Evolutionary conservation across 2,797 vertebrate species (phyloP).

Genomic region (Thunnus albacares): DNA sequence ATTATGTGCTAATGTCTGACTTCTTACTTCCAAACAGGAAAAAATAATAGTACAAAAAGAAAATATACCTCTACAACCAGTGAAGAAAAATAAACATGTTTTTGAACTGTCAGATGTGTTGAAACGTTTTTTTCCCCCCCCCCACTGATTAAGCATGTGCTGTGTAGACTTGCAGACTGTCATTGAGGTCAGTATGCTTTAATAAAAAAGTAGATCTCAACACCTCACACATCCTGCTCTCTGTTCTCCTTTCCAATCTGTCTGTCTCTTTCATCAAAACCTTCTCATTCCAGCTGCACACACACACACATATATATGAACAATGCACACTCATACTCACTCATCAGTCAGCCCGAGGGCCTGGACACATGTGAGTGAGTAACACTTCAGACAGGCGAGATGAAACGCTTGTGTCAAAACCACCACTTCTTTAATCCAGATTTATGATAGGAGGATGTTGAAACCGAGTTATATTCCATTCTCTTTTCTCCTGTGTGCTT

Average conservation of each 20-base stretch:
- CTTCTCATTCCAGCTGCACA: constrained; percentile 33
- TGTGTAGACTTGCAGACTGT: constrained; percentile 26
- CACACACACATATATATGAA: constrained; percentile 21
- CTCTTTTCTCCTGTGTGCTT: background rate
- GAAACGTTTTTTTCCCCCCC: constrained; percentile 19
- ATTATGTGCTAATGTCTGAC: background rate
- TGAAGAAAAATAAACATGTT: constrained; percentile 16
- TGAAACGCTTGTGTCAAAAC: constrained; percentile 63
- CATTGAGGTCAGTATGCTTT: constrained; percentile 39
- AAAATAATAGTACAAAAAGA: background rate
- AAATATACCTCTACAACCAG: constrained; percentile 5
- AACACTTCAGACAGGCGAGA: constrained; percentile 54
- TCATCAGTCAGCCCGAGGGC: constrained; percentile 57
- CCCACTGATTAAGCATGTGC: constrained; percentile 22
- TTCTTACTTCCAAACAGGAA: constrained; percentile 2
- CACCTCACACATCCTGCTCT: constrained; percentile 68
- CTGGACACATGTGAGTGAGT: constrained; percentile 52
- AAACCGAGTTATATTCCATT: constrained; percentile 38
- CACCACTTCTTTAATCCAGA: constrained; percentile 63
- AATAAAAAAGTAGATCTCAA: constrained; percentile 36
- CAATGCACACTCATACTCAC: constrained; percentile 31
- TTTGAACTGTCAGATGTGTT: constrained; percentile 29
- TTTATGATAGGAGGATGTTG: constrained; percentile 53
- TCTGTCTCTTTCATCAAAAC: constrained; percentile 62
- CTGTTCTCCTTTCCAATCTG: constrained; percentile 60